Percentiles rank a stretch among this genome's conserved stretches.
These are phyloP conservation scores for Cygnus atratus DNA, from an alignment of 2,113 vertebrate species.

Conservation along the genomic window DNA sequence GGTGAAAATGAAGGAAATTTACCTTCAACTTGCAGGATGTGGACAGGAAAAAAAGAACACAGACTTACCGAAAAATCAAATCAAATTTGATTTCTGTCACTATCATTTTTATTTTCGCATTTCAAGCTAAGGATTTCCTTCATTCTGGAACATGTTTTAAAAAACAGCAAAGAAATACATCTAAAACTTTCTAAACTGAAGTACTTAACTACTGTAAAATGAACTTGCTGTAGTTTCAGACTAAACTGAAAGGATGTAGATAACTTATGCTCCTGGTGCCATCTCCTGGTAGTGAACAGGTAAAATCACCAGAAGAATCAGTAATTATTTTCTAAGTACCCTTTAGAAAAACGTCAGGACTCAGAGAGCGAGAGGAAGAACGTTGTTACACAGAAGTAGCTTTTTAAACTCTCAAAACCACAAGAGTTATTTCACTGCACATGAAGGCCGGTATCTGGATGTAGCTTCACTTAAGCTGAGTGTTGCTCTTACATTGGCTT, in stretches of 20 bases:
- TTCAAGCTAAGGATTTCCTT: not conserved
- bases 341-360: not conserved
- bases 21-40: not conserved
- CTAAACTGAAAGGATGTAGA: not conserved
- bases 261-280: conserved; percentile 36
- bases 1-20: not conserved
- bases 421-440: not conserved
- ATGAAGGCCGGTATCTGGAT: not conserved
- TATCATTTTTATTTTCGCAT: not conserved
- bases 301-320: not conserved
- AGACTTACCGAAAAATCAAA: not conserved
- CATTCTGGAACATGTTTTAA: not conserved
- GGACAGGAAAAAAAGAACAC: not conserved
- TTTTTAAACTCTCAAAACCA: not conserved
- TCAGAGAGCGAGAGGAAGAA: rapidly evolving
- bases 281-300: conserved; percentile 46
- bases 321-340: rapidly evolving
- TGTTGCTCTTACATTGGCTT: not conserved
- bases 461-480: not conserved
- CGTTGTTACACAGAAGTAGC: not conserved
- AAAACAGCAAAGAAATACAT: not conserved
- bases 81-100: not conserved
- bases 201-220: rapidly evolving
- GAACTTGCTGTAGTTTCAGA: not conserved
- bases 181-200: not conserved